These are phyloP conservation scores for Connochaetes taurinus DNA, from an alignment of 2,113 vertebrate species.

Conservation along the genomic window DNA sequence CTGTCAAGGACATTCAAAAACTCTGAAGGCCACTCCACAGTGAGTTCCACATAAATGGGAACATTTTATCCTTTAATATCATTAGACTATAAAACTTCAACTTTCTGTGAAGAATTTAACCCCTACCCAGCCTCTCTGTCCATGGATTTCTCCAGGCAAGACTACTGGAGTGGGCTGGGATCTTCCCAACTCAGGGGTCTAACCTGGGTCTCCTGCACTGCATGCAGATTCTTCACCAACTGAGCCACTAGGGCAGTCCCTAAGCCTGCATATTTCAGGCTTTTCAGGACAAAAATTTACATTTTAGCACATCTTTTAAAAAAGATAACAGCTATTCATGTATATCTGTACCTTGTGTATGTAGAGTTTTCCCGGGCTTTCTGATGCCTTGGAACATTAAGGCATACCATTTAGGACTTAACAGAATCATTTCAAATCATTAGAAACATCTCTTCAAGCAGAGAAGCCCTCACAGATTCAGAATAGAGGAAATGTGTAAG, in stretches of 20 bases:
- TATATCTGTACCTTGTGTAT: rapidly evolving
- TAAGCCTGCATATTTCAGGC: not conserved
- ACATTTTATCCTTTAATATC: not conserved
- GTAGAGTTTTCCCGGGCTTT: not conserved
- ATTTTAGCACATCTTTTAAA: not conserved
- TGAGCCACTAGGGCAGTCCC: not conserved
- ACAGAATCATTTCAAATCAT: not conserved
- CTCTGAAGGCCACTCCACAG: not conserved
- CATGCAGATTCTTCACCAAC: not conserved
- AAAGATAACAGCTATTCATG: rapidly evolving
- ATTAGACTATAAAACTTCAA: not conserved
- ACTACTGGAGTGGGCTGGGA: not conserved
- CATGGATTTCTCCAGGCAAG: not conserved
- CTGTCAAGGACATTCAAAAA: not conserved
- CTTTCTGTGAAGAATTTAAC: not conserved
- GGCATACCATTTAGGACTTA: not conserved
- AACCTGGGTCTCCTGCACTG: not conserved
- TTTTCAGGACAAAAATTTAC: not conserved
- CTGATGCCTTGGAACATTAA: not conserved
- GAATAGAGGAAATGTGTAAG: not conserved
- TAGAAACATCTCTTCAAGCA: not conserved
- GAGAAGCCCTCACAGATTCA: not conserved
- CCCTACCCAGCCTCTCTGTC: not conserved
- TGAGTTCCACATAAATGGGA: not conserved
- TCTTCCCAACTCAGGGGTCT: not conserved